Conservation (phyloP, 2,113 vertebrate genomes). For the Dasyprocta punctata region DNA sequence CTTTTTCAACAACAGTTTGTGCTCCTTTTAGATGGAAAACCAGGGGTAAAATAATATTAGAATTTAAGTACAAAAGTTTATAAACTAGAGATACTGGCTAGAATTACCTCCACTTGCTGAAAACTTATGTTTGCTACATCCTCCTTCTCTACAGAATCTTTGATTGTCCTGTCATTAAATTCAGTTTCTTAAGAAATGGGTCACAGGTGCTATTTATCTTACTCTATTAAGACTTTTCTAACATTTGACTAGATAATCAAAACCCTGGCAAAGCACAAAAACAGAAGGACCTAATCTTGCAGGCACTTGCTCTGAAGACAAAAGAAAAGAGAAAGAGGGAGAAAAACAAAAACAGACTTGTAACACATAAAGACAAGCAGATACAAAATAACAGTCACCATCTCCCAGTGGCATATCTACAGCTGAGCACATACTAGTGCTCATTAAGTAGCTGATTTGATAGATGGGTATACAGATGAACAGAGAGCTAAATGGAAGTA, state of each 20-base stretch:
- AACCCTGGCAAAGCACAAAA: constrained; percentile 31
- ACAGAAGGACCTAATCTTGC: not conserved
- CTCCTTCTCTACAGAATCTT: not conserved
- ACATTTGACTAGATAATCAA: constrained; percentile 23
- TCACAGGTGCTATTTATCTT: constrained; percentile 41
- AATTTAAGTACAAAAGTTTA: not conserved
- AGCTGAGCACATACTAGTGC: not conserved
- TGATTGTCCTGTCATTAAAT: constrained; percentile 30
- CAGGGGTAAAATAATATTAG: not conserved
- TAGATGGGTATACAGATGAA: not conserved
- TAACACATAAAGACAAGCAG: not conserved
- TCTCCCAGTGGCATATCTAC: too few species aligned
- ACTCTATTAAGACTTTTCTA: constrained; percentile 18
- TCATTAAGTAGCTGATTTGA: not conserved
- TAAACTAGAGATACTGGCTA: not conserved
- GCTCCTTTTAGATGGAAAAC: not conserved
- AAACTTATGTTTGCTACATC: not conserved
- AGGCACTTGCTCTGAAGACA: constrained; percentile 20
- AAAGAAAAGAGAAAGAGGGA: not conserved
- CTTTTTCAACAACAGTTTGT: not conserved
- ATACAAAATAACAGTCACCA: not conserved
- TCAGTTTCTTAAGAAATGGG: not conserved
- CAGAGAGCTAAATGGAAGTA: not conserved
- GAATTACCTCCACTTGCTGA: not conserved
- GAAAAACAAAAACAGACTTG: not conserved